phyloP scores from a whole-genome alignment of 2,888 invertebrate genomes.

The Hoplodrina ambigua region DNA sequence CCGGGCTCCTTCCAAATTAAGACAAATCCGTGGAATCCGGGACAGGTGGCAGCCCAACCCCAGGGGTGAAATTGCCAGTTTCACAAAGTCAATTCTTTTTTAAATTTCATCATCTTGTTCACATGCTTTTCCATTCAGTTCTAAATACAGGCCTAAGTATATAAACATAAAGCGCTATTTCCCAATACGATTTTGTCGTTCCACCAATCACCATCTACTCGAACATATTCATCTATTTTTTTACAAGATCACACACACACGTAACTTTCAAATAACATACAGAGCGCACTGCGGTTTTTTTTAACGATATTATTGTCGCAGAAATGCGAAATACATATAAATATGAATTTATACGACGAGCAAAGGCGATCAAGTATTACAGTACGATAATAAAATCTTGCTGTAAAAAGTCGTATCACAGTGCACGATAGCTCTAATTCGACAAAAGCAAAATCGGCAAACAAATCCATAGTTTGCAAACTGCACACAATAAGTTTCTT shows the following conservation, averaged over 20 bases:
- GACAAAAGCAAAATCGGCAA: background rate
- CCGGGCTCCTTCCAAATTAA: no score
- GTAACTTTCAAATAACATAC: background rate
- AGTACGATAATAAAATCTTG: background rate
- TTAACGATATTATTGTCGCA: background rate
- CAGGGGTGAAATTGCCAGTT: no score
- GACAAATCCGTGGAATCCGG: no score
- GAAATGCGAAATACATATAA: background rate
- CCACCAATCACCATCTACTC: background rate
- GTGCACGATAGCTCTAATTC: background rate
- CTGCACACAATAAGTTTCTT: constrained; percentile 10
- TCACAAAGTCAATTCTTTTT: no score
- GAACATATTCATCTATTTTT: background rate
- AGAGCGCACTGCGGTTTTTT: background rate
- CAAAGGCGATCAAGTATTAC: background rate
- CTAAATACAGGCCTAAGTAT: no score
- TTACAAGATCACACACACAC: background rate
- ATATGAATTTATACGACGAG: background rate
- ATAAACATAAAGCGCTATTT: constrained; percentile 3
- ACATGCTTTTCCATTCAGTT: no score
- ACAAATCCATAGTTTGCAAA: background rate
- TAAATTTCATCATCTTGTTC: no score
- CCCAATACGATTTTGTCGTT: background rate
- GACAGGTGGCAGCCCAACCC: no score
- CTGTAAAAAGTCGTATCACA: background rate